Evolutionary conservation across 1,140 invertebrate species (phyloP).

Genomic region (Drosophila melanogaster): Release_6_plus_ISO1_MT NT_033777.3:14379501-14380000

Average conservation of each 20-base stretch:
- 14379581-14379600: too few species aligned
- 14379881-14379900: conserved; percentile 14
- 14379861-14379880: conserved; percentile 10
- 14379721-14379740: neutral
- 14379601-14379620: too few species aligned
- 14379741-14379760: conserved; percentile 35
- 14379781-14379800: conserved; percentile 64
- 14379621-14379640: too few species aligned
- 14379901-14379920: conserved; percentile 36
- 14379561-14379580: too few species aligned
- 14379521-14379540: too few species aligned
- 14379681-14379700: too few species aligned
- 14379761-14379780: conserved; percentile 57
- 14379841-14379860: conserved; percentile 7
- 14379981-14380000: conserved; percentile 23
- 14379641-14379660: too few species aligned
- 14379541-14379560: too few species aligned
- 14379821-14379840: conserved; percentile 16
- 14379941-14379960: conserved; percentile 30
- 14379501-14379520: too few species aligned
- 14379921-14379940: conserved; percentile 32
- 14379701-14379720: neutral
- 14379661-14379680: too few species aligned
- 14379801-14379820: conserved; percentile 49
- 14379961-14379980: conserved; percentile 30